Conservation (phyloP, 1,140 invertebrate genomes). For the Cyclina sinensis region DNA sequence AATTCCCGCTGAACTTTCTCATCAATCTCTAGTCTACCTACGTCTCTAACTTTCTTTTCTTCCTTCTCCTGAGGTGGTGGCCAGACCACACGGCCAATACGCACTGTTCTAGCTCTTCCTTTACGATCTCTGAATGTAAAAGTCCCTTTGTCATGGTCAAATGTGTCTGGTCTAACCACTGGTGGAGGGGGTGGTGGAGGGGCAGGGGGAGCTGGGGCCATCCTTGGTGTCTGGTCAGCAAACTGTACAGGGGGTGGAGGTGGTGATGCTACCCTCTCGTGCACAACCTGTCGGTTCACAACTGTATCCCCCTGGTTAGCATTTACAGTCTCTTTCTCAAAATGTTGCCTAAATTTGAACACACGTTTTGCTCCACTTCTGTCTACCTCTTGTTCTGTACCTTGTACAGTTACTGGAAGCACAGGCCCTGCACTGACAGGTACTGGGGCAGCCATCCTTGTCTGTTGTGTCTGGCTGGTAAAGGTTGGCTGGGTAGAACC, state of each 20-base stretch:
- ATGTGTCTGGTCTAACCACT: constrained; percentile 93
- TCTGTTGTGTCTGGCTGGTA: constrained; percentile 18
- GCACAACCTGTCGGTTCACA: constrained; percentile 5
- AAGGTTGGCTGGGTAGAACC: constrained; percentile 36
- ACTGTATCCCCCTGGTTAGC: constrained; percentile 15
- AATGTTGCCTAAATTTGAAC: constrained; percentile 52
- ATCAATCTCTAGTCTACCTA: constrained; percentile 84
- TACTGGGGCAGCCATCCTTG: constrained; percentile 61
- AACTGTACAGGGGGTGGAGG: constrained; percentile 70
- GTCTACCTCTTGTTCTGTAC: constrained; percentile 16
- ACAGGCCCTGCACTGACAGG: constrained; percentile 6
- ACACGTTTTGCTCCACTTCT: constrained; percentile 45
- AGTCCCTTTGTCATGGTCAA: constrained; percentile 86
- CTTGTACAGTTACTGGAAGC: constrained; percentile 35
- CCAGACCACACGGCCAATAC: constrained; percentile 99
- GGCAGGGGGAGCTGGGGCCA: constrained; percentile 77
- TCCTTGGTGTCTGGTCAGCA: constrained; percentile 61
- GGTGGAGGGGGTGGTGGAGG: constrained; percentile 88
- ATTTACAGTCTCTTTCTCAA: constrained; percentile 55
- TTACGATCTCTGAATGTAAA: constrained; percentile 86
- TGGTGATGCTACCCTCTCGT: constrained; percentile 49
- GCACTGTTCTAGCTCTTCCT: constrained; percentile 96
- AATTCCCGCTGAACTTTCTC: constrained; percentile 79
- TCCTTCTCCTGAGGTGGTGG: constrained; percentile 91
- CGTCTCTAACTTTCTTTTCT: constrained; percentile 72